Percentiles rank a stretch among this genome's conserved stretches.
Conservation (phyloP, 37 sponge, comb jelly and placozoan species). For the Tethya wilhelma region DNA sequence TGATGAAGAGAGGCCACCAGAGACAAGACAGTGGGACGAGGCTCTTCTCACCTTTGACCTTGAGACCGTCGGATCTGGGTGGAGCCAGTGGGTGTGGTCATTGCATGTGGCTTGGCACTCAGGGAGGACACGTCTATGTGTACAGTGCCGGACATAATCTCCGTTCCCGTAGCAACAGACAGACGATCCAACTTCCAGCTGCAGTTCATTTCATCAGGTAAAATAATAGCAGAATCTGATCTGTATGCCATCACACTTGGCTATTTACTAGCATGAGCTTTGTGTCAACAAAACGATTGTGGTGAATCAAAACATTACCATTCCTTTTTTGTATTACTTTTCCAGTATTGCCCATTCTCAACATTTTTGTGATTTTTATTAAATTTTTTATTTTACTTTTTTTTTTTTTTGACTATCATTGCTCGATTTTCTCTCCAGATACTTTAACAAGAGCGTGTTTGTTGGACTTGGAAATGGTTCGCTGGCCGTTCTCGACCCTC, state of each 20-base stretch:
- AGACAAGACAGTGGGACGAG: neutral
- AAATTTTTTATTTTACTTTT: too few relatives aligned
- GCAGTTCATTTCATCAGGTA: slow-evolving; percentile 58
- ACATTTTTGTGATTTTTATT: too few relatives aligned
- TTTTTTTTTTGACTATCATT: too few relatives aligned
- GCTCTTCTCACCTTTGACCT: slow-evolving; percentile 48
- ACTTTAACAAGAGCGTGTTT: slow-evolving; percentile 45
- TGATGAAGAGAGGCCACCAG: neutral
- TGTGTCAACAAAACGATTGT: too few relatives aligned
- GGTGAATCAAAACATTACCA: too few relatives aligned
- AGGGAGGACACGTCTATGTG: slow-evolving; percentile 40
- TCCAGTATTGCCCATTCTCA: too few relatives aligned
- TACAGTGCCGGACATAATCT: slow-evolving; percentile 55
- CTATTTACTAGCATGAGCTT: too few relatives aligned
- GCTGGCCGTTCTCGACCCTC: slow-evolving; percentile 54
- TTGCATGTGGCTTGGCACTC: slow-evolving; percentile 83
- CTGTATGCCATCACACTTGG: neutral
- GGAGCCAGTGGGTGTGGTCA: neutral
- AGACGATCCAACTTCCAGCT: slow-evolving; percentile 25
- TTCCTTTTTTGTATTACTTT: too few relatives aligned
- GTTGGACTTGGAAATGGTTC: slow-evolving; percentile 68
- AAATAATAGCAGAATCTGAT: neutral
- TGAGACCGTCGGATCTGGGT: slow-evolving; percentile 8
- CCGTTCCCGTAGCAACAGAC: slow-evolving; percentile 42
- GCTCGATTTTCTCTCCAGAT: slow-evolving; percentile 17